Base-by-base conservation (phyloP, 2,113 vertebrate species). In the Varanus salvator region DNA sequence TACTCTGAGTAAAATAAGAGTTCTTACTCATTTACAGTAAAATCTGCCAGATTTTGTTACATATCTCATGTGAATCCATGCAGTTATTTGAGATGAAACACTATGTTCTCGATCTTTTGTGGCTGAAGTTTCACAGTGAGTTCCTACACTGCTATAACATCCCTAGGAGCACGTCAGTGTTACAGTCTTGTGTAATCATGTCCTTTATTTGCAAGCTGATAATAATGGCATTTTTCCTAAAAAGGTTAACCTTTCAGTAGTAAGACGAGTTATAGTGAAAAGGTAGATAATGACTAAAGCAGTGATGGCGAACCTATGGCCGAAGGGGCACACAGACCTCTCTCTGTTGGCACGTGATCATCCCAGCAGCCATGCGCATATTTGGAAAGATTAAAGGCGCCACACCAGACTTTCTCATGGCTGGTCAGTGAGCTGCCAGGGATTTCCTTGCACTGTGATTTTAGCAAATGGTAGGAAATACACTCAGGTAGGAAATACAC, bases 71-170 rank as follows among this genome's bases (percentile, higher is more conserved):
- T n/a, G 87, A 90, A 93, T 87, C 88, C 86, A 88, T 80, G 71
- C 91, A 91, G 50, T 91, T 93, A 88, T 68, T 94, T 85, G 93
- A 90, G 66, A 38, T 92, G 85, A 1, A 80, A 38, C 29, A 86
- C 7, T 68, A 83, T 78, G 87, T n/a, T 21, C 34, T 44, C 1
- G 12, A 9, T 14, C 54, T 25, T 88, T 91, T 90, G 92, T 88
- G 74, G 85, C 84, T 52, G 84, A 78, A 93, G 87, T 83, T 91
- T 83, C 75, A 90, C 91, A 90, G 0, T 0, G 25, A 90, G 54
- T 57, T 88, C 86, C 93, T 77, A 64, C 52, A 87, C 86, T 91
- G 91, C 77, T 54, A 82, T 92, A 92, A 64, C 21, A 75, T 60
- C 31, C 27, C 21, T 75, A 1, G 12, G 19, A 69, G 60, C 1